phyloP scores from a whole-genome alignment of 2,888 invertebrate species.

The Drosophila bunnanda region DNA sequence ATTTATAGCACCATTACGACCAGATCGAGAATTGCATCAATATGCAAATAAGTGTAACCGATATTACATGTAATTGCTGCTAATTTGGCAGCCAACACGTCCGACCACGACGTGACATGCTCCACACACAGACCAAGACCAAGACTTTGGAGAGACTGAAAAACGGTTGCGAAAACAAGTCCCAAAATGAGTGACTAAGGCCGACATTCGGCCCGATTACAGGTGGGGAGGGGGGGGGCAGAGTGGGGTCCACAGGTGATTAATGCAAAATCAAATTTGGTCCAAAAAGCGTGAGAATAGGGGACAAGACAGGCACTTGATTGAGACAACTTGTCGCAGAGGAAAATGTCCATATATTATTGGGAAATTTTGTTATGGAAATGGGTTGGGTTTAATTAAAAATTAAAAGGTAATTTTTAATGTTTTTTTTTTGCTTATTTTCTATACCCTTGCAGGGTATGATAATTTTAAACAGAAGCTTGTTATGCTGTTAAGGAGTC shows the following conservation, averaged over 20 bases:
- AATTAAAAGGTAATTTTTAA: neutral
- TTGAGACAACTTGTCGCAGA: slow-evolving; percentile 36
- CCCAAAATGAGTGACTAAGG: slow-evolving; percentile 75
- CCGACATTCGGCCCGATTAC: slow-evolving; percentile 65
- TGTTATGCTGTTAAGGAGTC: too few species aligned
- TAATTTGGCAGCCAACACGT: slow-evolving; percentile 82
- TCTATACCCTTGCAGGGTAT: too few species aligned
- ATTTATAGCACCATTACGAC: slow-evolving; percentile 78
- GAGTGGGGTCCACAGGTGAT: slow-evolving; percentile 43
- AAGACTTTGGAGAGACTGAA: slow-evolving; percentile 11
- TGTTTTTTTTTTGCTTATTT: neutral
- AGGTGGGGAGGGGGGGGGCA: neutral
- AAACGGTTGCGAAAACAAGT: slow-evolving; percentile 67
- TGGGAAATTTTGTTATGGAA: neutral
- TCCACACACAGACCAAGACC: slow-evolving; percentile 38
- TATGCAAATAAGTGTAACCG: slow-evolving; percentile 80
- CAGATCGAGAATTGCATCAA: slow-evolving; percentile 75
- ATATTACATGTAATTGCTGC: slow-evolving; percentile 82
- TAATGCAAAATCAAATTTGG: slow-evolving; percentile 65
- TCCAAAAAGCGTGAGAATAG: slow-evolving; percentile 74
- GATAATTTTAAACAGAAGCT: too few species aligned
- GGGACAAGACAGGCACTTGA: slow-evolving; percentile 24
- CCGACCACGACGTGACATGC: slow-evolving; percentile 70
- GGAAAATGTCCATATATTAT: slow-evolving; percentile 6
- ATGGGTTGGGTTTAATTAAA: slow-evolving; percentile 9